Evolutionary conservation across 1,140 invertebrate genomes (phyloP).

Genomic region (Hesperophylax magnus): DNA sequence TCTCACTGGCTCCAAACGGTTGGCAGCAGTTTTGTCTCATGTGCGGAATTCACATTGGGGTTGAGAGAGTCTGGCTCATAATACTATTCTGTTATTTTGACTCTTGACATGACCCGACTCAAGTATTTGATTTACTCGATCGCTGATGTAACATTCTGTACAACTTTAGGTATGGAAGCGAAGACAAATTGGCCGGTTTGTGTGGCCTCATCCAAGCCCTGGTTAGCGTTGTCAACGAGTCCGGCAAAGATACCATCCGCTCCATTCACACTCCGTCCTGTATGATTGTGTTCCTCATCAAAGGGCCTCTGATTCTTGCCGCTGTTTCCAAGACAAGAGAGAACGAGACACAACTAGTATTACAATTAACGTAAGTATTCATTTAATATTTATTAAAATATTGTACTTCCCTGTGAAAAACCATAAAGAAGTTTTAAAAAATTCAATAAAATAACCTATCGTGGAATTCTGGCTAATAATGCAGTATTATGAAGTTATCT

Average conservation of each 20-base stretch:
- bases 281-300: constrained; percentile 90
- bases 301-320: constrained; percentile 91
- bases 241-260: constrained; percentile 84
- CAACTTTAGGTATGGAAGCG: constrained; percentile 84
- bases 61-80: no score
- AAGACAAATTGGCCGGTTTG: constrained; percentile 93
- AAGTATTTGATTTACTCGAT: no score
- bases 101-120: no score
- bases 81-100: no score
- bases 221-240: constrained; percentile 91
- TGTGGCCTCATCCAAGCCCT: constrained; percentile 97
- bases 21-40: no score
- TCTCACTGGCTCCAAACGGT: no score
- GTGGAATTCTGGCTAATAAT: no score
- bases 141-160: no score
- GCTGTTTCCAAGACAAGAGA: constrained; percentile 87
- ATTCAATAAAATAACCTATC: no score
- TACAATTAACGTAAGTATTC: constrained; percentile 89
- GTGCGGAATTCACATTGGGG: no score
- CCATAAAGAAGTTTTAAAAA: no score
- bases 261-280: constrained; percentile 89
- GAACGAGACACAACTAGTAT: constrained; percentile 86
- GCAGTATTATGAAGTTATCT: no score
- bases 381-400: constrained; percentile 1
- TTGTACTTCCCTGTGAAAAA: background rate